phyloP scores from a whole-genome alignment of 2,888 invertebrate species.

The Seladonia tumulorum region DNA sequence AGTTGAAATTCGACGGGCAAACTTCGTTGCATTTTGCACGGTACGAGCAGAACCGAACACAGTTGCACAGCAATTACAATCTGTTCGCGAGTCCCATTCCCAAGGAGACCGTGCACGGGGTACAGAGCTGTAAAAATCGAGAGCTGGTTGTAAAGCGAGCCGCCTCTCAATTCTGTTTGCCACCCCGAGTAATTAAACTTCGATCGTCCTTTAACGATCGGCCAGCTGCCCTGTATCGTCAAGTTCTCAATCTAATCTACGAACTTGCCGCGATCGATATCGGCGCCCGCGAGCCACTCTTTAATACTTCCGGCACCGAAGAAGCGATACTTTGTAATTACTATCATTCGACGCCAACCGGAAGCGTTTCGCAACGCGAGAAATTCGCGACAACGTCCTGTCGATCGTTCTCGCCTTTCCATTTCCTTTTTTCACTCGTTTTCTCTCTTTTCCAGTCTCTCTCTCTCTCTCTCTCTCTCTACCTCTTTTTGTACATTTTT shows the following conservation, averaged over 20 bases:
- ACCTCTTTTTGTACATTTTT: not conserved
- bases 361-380: not conserved
- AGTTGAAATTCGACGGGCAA: not conserved
- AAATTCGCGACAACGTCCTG: not conserved
- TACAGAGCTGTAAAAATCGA: conserved; percentile 18
- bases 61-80: not conserved
- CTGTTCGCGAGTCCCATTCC: not conserved
- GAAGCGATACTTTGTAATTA: conserved; percentile 24
- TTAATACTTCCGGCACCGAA: conserved; percentile 14
- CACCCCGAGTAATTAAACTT: conserved; percentile 31
- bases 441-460: not conserved
- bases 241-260: conserved; percentile 20
- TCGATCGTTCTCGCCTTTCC: not conserved
- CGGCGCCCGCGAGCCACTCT: not conserved
- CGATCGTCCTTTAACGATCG: conserved; percentile 18
- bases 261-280: conserved; percentile 17
- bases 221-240: not conserved
- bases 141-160: not conserved
- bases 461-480: not conserved
- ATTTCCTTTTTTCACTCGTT: not conserved
- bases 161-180: conserved; percentile 15
- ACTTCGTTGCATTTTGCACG: not conserved
- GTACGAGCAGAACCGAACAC: not conserved
- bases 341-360: conserved; percentile 5
- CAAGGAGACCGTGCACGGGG: not conserved